Conservation (phyloP, 2,113 vertebrate genomes). For the Saguinus midas region DNA sequence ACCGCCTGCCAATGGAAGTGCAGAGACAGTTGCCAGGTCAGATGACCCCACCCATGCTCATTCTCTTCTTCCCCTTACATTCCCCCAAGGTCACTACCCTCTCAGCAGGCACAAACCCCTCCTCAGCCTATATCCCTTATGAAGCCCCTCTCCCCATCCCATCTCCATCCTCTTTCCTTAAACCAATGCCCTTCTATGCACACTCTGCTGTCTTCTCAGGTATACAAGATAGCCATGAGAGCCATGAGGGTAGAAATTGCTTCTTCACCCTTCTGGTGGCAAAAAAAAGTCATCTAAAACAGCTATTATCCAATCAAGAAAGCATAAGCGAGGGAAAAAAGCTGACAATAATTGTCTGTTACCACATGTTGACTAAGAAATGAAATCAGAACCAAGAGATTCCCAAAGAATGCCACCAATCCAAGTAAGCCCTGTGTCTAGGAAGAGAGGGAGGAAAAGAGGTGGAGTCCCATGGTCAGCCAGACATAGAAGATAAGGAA, state of each 20-base stretch:
- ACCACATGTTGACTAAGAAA: background rate
- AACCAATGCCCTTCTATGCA: background rate
- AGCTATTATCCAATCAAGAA: background rate
- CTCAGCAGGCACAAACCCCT: background rate
- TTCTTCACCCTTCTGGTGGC: background rate
- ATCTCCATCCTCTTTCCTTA: background rate
- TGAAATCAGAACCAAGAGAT: background rate
- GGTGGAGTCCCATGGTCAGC: background rate
- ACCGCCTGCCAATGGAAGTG: background rate
- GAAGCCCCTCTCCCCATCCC: background rate
- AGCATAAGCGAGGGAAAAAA: background rate
- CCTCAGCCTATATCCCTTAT: background rate
- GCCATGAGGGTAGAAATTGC: background rate
- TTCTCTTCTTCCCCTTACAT: background rate
- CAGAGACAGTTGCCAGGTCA: background rate
- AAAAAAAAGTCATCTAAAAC: background rate
- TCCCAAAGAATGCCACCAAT: background rate
- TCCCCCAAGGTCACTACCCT: background rate
- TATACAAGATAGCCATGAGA: background rate
- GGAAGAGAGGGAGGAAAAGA: background rate
- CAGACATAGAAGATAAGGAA: background rate
- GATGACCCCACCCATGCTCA: background rate
- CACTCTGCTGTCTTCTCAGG: background rate
- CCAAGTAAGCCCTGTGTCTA: background rate
- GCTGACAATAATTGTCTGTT: background rate